phyloP scores from a whole-genome alignment of 2,113 vertebrate species.

The Xyliphius kryptos region DNA sequence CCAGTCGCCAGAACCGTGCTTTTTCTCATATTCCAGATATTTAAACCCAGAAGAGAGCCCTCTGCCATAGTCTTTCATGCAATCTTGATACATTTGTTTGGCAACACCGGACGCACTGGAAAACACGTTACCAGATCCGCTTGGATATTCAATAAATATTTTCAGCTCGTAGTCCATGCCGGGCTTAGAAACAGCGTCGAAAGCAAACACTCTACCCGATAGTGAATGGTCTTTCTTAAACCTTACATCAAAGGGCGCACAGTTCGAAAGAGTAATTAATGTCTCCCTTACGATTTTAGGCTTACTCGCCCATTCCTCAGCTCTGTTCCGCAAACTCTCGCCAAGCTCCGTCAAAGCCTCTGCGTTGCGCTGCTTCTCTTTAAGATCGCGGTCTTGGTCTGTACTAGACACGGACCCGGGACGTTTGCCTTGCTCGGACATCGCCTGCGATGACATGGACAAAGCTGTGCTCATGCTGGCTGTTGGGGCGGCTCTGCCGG shows the following conservation, averaged over 20 bases:
- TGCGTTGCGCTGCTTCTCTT: slow-evolving; percentile 86
- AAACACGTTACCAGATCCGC: slow-evolving; percentile 87
- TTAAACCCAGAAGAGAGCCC: slow-evolving; percentile 92
- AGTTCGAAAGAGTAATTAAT: slow-evolving; percentile 74
- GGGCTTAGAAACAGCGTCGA: slow-evolving; percentile 85
- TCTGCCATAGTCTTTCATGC: slow-evolving; percentile 90
- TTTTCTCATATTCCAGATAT: slow-evolving; percentile 91
- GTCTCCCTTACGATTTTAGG: slow-evolving; percentile 82
- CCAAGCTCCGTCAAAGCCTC: slow-evolving; percentile 84
- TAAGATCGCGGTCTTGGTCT: slow-evolving; percentile 81
- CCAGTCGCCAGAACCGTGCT: slow-evolving; percentile 89
- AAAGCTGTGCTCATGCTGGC: slow-evolving; percentile 56
- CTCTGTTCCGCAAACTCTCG: slow-evolving; percentile 81
- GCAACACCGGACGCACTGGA: slow-evolving; percentile 91
- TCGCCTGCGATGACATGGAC: too few species aligned
- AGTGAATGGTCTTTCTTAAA: slow-evolving; percentile 81
- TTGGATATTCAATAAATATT: slow-evolving; percentile 91
- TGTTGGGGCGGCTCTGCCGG: slow-evolving; percentile 55
- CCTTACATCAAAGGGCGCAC: slow-evolving; percentile 81
- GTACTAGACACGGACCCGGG: slow-evolving; percentile 80
- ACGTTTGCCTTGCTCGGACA: slow-evolving; percentile 68
- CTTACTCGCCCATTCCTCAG: slow-evolving; percentile 81
- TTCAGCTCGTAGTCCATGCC: slow-evolving; percentile 87
- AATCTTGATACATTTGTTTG: slow-evolving; percentile 97
- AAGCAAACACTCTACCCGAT: slow-evolving; percentile 84